Evolutionary conservation across 2,797 vertebrate species (phyloP).

Genomic region (Uromys caudimaculatus): DNA sequence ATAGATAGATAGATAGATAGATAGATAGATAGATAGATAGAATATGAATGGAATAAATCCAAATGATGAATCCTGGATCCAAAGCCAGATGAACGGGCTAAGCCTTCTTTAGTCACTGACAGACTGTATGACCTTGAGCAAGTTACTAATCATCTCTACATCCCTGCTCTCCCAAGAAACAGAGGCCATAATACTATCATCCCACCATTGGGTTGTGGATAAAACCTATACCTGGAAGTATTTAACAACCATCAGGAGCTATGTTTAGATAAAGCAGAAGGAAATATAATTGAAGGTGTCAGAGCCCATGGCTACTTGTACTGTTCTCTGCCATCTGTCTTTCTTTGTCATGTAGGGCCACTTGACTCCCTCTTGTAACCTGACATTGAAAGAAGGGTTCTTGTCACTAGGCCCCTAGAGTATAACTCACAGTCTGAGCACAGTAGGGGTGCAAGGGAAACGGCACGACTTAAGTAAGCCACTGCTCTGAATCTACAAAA

Average conservation of each 20-base stretch:
- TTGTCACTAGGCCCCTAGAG: neutral
- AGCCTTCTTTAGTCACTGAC: neutral
- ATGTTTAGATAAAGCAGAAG: neutral
- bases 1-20: neutral
- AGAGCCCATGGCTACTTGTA: neutral
- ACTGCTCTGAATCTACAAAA: neutral
- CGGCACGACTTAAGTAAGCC: neutral
- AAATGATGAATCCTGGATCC: neutral
- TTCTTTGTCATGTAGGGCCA: neutral
- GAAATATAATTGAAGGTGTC: neutral
- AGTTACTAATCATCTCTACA: neutral
- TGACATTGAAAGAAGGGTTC: neutral
- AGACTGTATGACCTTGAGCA: neutral
- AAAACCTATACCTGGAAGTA: neutral
- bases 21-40: neutral
- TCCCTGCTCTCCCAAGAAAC: neutral
- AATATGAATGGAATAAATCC: neutral
- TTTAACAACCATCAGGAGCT: neutral
- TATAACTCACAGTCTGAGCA: neutral
- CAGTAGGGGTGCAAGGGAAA: neutral
- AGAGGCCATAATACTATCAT: too few relatives aligned
- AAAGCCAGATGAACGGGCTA: neutral
- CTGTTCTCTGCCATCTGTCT: neutral
- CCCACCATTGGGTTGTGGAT: neutral
- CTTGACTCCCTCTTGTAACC: neutral